Evolutionary conservation across 1,140 invertebrate genomes (phyloP).

Genomic region (Agrypnia vestita): DNA sequence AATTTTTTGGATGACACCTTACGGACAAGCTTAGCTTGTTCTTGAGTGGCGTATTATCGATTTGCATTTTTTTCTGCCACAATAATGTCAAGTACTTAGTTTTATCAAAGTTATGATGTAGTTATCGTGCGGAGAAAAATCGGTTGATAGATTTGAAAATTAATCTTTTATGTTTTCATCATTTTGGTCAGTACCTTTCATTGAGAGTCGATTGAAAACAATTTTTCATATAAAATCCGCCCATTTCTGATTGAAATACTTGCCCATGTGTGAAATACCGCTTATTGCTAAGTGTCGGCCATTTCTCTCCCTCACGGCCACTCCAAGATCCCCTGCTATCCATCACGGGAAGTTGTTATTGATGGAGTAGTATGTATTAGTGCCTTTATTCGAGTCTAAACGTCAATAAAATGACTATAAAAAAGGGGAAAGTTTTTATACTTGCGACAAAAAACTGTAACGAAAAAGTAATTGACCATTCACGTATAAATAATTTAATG

Average conservation of each 20-base stretch:
- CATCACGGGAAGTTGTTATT: constrained; percentile 15
- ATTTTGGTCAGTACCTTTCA: background rate
- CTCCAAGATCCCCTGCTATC: background rate
- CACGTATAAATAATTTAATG: constrained; percentile 6
- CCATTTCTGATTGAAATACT: constrained; percentile 24
- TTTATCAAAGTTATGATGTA: too few relatives aligned
- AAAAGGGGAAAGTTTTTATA: background rate
- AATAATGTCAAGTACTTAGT: too few relatives aligned
- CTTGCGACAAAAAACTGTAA: constrained; percentile 1
- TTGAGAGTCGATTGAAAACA: background rate
- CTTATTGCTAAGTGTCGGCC: constrained; percentile 2
- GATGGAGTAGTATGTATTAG: constrained; percentile 10
- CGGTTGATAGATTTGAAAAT: too few relatives aligned
- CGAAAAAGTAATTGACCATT: constrained; percentile 9
- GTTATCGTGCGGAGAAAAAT: too few relatives aligned
- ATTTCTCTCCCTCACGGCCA: constrained; percentile 1
- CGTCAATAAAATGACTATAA: constrained; percentile 28
- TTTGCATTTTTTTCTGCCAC: too few relatives aligned
- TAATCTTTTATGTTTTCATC: too few relatives aligned
- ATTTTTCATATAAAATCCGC: constrained; percentile 2
- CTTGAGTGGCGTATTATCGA: too few relatives aligned
- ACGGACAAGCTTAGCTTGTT: too few relatives aligned
- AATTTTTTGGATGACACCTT: too few relatives aligned
- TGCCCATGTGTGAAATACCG: constrained; percentile 9
- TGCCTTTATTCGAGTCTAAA: background rate